Evolutionary conservation across 2,113 vertebrate species (phyloP), one percentile per base, ranked within the genome.

Genomic region (Nesospiza acunhae): DNA sequence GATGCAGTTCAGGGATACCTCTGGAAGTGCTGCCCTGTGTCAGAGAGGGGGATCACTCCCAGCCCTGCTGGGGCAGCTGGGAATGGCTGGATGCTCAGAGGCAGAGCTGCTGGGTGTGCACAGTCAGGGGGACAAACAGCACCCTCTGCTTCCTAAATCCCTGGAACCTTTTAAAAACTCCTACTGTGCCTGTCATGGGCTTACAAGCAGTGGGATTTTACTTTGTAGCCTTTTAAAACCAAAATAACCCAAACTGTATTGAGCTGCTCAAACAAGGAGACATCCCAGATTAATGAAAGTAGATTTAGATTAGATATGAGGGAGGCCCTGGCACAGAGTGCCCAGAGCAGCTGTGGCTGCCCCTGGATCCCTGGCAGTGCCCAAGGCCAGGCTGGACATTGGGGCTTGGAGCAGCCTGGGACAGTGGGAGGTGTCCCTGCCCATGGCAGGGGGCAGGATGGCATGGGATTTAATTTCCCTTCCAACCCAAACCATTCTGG

Each of bases 171-270:
- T 62, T 9, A 35, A 20, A 62, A 69, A 17, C 47, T 49, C 10
- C 19, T 26, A 8, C 46, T 80, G 3, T 1, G 8, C 30, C 49
- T 46, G 26, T 42, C 23, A 0, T 0, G 15, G 47, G 10, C 4
- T 42, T 42, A 59, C 33, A 39, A 67, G 53, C 9, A 49, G 20
- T 0, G 3, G 5, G 26, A 4, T 68, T 68, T 78, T 79, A 28
- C 49, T 16, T 58, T 5, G 64, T 30, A 60, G 52, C 19, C 24
- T 67, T 87, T 78, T 10, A 15, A 30, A 93, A 26, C 2, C 44
- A 18, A 41, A 89, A 72, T 28, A 79, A 75, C 24, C 13, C 22
- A 42, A 87, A 78, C 11, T 3, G 5, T 31, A 27, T 27, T 47
- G 24, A 59, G 24, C 50, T 81, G 9, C 33, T 78, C 28, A 49